Evolutionary conservation across 1,140 invertebrate species (phyloP), one percentile per base, ranked within the genome.

Genomic region (Formica selysi): DNA sequence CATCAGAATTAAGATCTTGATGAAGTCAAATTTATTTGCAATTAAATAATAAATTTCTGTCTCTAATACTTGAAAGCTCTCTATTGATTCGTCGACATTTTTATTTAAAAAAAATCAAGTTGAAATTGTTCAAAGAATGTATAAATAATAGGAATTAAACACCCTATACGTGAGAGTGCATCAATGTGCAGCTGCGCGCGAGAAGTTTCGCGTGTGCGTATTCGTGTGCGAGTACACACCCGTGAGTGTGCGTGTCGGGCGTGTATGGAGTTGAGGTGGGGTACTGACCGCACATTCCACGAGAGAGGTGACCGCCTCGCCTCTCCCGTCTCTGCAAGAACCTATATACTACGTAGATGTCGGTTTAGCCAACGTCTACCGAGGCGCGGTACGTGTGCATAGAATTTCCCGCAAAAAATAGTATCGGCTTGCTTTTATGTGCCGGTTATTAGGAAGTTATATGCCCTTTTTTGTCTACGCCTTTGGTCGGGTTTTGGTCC

Each of bases 201-300:
- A 71, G 41, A 59, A 81, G 38, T 13, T 11, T 36, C 57, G 19
- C 51, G 51, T 83, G 68, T 83, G 54, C 51, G 79, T 79, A n/a
- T 41, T 86, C 29, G 22, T 22, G 22, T 22, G 22, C 54, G 44
- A 29, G 44, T 68, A 36, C 22, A 74, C 51, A 19, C 70, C 3
- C n/a, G 22, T 78, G 68, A 22, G 78, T 62, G 76, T 65, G 80
- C 73, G 80, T 85, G 80, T 57, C 16, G 76, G n/a, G 51, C 51
- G 67, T 76, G 62, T 54, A 70, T 70, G 73, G 16, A 87, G 86
- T 62, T 62, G 73, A 91, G 91, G 88, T 86, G 91, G 91, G 92
- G 91, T 92, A 92, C 92, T 92, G 91, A 93, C 91, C 93, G 93
- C 91, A 87, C 93, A 93, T 93, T 93, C 93, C 93, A 90, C 90